These are phyloP conservation scores for Dicaeum eximium DNA, from an alignment of 2,113 vertebrate species.

Conservation along the genomic window DNA sequence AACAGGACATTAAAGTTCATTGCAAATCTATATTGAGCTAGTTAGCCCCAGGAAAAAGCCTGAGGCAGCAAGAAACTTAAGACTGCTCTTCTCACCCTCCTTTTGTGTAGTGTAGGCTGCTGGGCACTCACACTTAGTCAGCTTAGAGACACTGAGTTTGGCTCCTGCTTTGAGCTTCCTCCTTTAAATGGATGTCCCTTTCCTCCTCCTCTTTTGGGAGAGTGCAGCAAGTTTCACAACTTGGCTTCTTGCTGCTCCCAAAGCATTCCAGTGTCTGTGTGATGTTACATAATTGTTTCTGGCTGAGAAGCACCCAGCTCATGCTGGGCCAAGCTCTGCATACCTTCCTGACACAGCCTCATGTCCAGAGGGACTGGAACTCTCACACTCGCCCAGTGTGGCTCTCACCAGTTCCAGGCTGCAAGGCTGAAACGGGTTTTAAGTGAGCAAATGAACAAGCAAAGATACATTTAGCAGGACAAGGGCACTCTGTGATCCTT, in stretches of 20 bases:
- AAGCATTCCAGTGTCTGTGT: neutral
- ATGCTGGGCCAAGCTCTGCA: neutral
- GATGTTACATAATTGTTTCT: conserved; percentile 28
- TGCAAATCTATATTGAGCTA: neutral
- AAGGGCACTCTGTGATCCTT: neutral
- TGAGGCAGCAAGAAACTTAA: neutral
- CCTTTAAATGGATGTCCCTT: neutral
- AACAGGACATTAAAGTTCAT: neutral
- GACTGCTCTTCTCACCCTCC: neutral
- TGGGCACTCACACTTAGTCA: neutral
- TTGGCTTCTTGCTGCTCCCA: neutral
- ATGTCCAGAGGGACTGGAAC: neutral
- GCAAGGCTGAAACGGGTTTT: neutral
- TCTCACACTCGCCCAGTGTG: neutral
- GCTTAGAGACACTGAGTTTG: neutral
- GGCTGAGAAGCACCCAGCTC: neutral
- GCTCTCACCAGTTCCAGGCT: neutral
- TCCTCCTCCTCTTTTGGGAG: neutral
- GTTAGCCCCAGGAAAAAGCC: neutral
- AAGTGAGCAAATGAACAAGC: neutral
- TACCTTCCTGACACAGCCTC: neutral
- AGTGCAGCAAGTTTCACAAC: neutral
- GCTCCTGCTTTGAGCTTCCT: neutral
- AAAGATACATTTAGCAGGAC: neutral
- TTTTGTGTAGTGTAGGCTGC: neutral